Percentiles rank a stretch among this genome's conserved stretches.
phyloP scores from a whole-genome alignment of 1,140 invertebrate species.

The Gonatopus flavifemur region DNA sequence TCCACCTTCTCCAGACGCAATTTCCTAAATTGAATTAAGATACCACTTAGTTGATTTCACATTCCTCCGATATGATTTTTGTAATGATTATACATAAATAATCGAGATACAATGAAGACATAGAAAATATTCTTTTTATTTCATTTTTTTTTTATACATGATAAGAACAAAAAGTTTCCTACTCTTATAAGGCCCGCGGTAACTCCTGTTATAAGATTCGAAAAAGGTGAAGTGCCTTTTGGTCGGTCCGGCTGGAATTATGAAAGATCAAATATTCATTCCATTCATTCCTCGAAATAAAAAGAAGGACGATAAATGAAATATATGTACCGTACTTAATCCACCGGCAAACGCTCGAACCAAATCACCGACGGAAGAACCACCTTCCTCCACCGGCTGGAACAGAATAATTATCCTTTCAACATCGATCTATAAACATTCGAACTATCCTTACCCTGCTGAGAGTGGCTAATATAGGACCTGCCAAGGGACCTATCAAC shows the following conservation, averaged over 20 bases:
- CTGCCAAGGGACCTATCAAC: constrained; percentile 41
- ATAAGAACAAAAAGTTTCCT: constrained; percentile 15
- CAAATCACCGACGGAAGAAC: constrained; percentile 33
- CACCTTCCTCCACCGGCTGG: constrained; percentile 36
- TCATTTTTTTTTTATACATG: neutral
- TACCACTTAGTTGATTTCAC: too few species aligned
- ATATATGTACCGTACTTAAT: constrained; percentile 37
- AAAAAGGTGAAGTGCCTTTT: constrained; percentile 38
- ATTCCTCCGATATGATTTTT: too few species aligned
- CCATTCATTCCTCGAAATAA: neutral
- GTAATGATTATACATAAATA: too few species aligned
- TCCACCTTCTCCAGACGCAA: constrained; percentile 14
- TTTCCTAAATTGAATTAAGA: constrained; percentile 21
- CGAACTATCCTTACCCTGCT: constrained; percentile 41
- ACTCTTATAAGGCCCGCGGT: constrained; percentile 45
- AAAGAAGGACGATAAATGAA: too few species aligned
- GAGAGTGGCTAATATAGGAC: constrained; percentile 39
- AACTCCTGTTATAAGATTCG: constrained; percentile 39
- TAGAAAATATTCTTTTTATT: too few species aligned
- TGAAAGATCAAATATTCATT: neutral
- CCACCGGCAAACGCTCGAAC: constrained; percentile 30
- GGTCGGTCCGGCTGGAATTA: constrained; percentile 37
- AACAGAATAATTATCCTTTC: constrained; percentile 11
- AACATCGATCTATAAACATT: too few species aligned
- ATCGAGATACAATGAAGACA: too few species aligned